Conservation (phyloP, 2,113 vertebrate species). For the Channa argus region DNA sequence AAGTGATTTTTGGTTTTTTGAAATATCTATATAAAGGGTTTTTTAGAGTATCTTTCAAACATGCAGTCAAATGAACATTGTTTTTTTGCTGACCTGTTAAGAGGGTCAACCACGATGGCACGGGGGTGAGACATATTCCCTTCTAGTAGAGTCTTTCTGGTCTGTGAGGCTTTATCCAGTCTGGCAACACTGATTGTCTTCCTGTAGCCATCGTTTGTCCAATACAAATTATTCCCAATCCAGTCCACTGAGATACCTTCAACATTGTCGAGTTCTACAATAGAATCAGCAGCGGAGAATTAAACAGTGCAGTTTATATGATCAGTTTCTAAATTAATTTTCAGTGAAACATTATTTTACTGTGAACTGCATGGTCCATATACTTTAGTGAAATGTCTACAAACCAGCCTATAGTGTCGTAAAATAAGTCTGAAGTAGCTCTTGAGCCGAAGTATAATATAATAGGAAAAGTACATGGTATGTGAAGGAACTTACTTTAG, state of each 20-base stretch:
- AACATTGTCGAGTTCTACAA: conserved; percentile 95
- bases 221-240: conserved; percentile 98
- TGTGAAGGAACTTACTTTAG: no score
- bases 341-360: no score
- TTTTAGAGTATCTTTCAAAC: background rate
- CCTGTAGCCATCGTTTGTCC: conserved; percentile 97
- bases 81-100: conserved; percentile 87
- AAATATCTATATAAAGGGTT: background rate
- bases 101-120: conserved; percentile 96
- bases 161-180: conserved; percentile 93
- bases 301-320: background rate
- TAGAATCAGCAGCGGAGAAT: conserved; percentile 4
- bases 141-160: conserved; percentile 92
- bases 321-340: no score
- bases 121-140: conserved; percentile 98
- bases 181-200: conserved; percentile 96
- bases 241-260: conserved; percentile 99
- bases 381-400: no score
- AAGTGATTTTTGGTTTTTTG: background rate
- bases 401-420: no score
- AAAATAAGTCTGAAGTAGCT: no score
- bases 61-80: background rate
- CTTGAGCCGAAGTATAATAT: no score
- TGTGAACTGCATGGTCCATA: no score
- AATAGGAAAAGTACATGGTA: no score